Evolutionary conservation across 2,888 invertebrate species (phyloP).

Genomic region (Tinea pellionella): DNA sequence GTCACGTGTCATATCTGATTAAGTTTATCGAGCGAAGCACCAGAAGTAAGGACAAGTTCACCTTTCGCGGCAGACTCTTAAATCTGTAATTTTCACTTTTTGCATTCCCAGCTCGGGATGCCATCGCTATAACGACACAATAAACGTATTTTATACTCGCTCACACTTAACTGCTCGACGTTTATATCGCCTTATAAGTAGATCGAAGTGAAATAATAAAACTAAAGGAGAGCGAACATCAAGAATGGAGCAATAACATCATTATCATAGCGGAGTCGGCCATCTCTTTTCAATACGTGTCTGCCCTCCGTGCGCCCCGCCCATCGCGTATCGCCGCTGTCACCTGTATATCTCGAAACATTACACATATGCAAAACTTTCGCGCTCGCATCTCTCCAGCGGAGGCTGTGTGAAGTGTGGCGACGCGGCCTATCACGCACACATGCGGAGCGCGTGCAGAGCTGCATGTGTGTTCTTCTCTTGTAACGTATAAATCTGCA

Average conservation of each 20-base stretch:
- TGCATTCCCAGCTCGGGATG: slow-evolving; percentile 43
- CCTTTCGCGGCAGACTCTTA: slow-evolving; percentile 41
- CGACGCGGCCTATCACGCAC: slow-evolving; percentile 28
- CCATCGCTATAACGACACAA: slow-evolving; percentile 50
- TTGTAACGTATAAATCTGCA: slow-evolving; percentile 52
- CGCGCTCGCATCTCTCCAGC: slow-evolving; percentile 51
- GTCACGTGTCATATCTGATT: slow-evolving; percentile 37
- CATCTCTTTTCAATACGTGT: slow-evolving; percentile 68
- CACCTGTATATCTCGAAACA: slow-evolving; percentile 70
- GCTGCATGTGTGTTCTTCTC: slow-evolving; percentile 25
- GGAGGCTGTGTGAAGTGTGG: slow-evolving; percentile 9
- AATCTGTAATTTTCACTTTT: slow-evolving; percentile 60
- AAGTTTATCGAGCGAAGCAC: slow-evolving; percentile 36
- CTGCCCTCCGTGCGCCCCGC: slow-evolving; percentile 61
- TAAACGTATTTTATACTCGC: slow-evolving; percentile 65
- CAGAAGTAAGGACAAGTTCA: slow-evolving; percentile 31
- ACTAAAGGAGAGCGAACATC: slow-evolving; percentile 62
- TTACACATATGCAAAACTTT: slow-evolving; percentile 70
- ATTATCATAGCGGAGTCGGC: slow-evolving; percentile 66
- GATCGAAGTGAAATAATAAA: slow-evolving; percentile 63
- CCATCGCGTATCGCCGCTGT: slow-evolving; percentile 63
- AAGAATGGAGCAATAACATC: slow-evolving; percentile 66
- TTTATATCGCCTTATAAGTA: slow-evolving; percentile 68
- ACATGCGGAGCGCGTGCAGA: slow-evolving; percentile 22
- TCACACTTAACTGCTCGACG: slow-evolving; percentile 49